phyloP scores from a whole-genome alignment of 2,888 invertebrate species.

The Incurvaria masculella region DNA sequence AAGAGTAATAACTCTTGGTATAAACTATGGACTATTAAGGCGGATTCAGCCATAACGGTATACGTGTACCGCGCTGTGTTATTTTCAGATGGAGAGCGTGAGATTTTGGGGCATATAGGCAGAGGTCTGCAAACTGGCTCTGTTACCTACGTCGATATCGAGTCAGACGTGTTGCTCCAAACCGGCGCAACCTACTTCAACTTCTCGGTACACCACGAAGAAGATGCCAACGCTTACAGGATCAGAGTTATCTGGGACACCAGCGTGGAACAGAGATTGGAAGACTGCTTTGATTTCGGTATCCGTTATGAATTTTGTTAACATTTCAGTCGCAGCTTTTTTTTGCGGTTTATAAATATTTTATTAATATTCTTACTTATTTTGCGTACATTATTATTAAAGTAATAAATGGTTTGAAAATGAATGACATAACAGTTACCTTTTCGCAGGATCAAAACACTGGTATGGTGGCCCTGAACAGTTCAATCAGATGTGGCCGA shows the following conservation, averaged over 20 bases:
- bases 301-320: too few relatives aligned
- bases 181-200: not conserved
- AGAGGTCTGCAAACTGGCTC: slow-evolving; percentile 23
- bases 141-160: not conserved
- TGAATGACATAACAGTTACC: too few relatives aligned
- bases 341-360: too few relatives aligned
- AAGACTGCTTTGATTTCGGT: slow-evolving; percentile 52
- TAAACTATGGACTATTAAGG: too few relatives aligned
- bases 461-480: slow-evolving; percentile 71
- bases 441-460: slow-evolving; percentile 35
- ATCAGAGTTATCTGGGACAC: slow-evolving; percentile 38
- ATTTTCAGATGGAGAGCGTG: slow-evolving; percentile 23
- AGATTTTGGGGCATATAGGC: slow-evolving; percentile 33
- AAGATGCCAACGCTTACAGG: slow-evolving; percentile 25
- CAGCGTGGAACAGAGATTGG: slow-evolving; percentile 26
- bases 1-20: too few relatives aligned
- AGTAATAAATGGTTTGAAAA: too few relatives aligned
- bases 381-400: not conserved
- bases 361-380: too few relatives aligned
- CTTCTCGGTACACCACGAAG: slow-evolving; percentile 21
- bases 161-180: not conserved
- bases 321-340: too few relatives aligned
- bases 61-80: too few relatives aligned
- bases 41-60: too few relatives aligned
- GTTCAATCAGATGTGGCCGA: slow-evolving; percentile 58